Evolutionary conservation across 2,113 vertebrate species (phyloP), one percentile per base, ranked within the genome.

Genomic region (Otocyon megalotis): DNA sequence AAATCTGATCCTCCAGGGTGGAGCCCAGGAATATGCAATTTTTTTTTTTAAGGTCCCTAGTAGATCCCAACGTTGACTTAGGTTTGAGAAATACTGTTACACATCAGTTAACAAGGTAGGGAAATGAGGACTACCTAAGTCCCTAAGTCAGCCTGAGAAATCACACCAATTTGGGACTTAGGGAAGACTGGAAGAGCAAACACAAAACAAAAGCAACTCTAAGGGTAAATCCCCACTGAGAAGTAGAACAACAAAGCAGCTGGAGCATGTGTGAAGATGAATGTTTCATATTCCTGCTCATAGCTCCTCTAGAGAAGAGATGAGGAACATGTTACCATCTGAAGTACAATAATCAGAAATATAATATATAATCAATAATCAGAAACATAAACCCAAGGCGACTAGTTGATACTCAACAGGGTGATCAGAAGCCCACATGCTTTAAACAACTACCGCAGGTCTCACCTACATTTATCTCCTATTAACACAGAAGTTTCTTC

Each of bases 321-420:
- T 79, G 37, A 93, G 32, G 26, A 71, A 63, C 94, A 82, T 15
- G 12, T 92, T 90, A 93, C 65, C 32, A 94, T 79, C 26, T 94
- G 5, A 95, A 92, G 32, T 54, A 50, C 24, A 77, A 30, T 76
- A 77, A 85, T 67, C 53, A 93, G 69, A 96, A 94, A 93, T 80
- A 79, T 72, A 88, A 81, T 43, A 43, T 43, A 43, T 43, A 43
- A 43, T 43, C 20, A 82, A 30, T 71, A 67, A 83, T 62, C 48
- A 92, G 65, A 96, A 93, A 92, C 80, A 80, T 67, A 89, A 83
- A 90, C 3, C 8, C 81, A 83, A 3, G 1, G 32, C 79, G 54
- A 54, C 84, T 48, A 65, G 74, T 72, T 81, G 76, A 81, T 4
- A 32, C 16, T 1, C 4, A 87, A 80, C 87, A 58, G 24, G 69